Conservation (phyloP, 2,888 invertebrate genomes). For the Idaea dimidiata region DNA sequence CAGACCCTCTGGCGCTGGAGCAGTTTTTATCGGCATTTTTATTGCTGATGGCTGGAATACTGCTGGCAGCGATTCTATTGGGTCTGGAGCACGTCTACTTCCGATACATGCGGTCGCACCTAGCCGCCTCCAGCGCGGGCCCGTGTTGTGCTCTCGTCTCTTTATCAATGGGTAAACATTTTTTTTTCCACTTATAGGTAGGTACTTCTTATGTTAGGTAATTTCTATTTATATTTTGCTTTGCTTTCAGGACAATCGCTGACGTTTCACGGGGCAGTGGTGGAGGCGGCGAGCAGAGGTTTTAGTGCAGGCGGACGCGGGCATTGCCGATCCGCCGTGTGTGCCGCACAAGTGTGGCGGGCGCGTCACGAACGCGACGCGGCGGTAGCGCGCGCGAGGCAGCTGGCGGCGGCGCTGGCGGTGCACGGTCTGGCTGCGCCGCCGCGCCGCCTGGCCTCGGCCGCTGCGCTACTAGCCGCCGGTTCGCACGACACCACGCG, state of each 20-base stretch:
- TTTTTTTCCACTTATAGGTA: conserved; percentile 30
- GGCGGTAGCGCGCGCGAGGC: conserved; percentile 90
- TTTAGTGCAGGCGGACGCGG: conserved; percentile 60
- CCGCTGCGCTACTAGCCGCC: conserved; percentile 80
- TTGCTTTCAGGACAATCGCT: conserved; percentile 87
- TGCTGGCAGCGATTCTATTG: conserved; percentile 92
- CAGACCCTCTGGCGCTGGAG: conserved; percentile 93
- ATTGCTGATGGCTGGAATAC: conserved; percentile 95
- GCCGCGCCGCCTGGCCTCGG: conserved; percentile 83
- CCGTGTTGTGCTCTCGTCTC: conserved; percentile 97
- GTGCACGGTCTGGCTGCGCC: conserved; percentile 90
- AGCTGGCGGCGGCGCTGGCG: conserved; percentile 92
- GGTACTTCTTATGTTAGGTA: not conserved
- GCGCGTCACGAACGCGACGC: conserved; percentile 94
- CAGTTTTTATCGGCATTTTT: conserved; percentile 99
- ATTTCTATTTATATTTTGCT: conserved; percentile 8
- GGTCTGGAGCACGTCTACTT: conserved; percentile 97
- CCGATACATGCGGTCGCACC: conserved; percentile 92
- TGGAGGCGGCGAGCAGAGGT: conserved; percentile 68
- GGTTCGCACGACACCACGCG: conserved; percentile 80
- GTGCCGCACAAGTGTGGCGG: conserved; percentile 95
- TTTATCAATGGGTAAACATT: conserved; percentile 87
- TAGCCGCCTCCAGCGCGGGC: conserved; percentile 93
- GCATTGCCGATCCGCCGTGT: conserved; percentile 85
- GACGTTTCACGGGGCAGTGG: conserved; percentile 72